Conservation (phyloP, 2,888 invertebrate genomes). For the Hirtodrosophila duncani region DNA sequence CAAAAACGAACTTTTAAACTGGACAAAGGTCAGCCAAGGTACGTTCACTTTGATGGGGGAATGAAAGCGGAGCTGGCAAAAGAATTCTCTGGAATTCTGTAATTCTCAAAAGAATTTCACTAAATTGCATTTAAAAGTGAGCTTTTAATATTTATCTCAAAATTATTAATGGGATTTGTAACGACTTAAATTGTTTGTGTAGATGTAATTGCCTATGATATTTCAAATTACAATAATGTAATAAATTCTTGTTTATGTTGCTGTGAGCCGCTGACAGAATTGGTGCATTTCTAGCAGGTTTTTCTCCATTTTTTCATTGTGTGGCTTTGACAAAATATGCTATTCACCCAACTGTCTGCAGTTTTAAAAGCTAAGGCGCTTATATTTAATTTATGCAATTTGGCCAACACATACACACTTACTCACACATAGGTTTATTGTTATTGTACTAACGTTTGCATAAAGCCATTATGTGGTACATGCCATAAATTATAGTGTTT, state of each 20-base stretch:
- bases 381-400: constrained; percentile 57
- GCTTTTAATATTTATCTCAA: too few species aligned
- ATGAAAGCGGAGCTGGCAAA: too few species aligned
- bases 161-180: too few species aligned
- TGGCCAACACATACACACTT: constrained; percentile 52
- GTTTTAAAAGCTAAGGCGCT: constrained; percentile 19
- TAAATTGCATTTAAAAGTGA: too few species aligned
- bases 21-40: too few species aligned
- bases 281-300: constrained; percentile 62
- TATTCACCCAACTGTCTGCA: constrained; percentile 27
- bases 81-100: too few species aligned
- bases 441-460: constrained; percentile 68
- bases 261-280: constrained; percentile 56
- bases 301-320: constrained; percentile 25
- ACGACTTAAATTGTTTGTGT: constrained; percentile 48
- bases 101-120: too few species aligned
- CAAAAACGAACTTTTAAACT: background rate
- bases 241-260: constrained; percentile 50
- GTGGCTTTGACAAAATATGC: constrained; percentile 9
- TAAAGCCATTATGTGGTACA: constrained; percentile 69
- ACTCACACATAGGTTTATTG: too few species aligned
- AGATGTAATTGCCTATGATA: constrained; percentile 57
- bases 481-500: constrained; percentile 67
- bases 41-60: too few species aligned
- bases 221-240: constrained; percentile 47